Evolutionary conservation across 2,797 vertebrate species (phyloP).

Genomic region (Lacerta bilineata): DNA sequence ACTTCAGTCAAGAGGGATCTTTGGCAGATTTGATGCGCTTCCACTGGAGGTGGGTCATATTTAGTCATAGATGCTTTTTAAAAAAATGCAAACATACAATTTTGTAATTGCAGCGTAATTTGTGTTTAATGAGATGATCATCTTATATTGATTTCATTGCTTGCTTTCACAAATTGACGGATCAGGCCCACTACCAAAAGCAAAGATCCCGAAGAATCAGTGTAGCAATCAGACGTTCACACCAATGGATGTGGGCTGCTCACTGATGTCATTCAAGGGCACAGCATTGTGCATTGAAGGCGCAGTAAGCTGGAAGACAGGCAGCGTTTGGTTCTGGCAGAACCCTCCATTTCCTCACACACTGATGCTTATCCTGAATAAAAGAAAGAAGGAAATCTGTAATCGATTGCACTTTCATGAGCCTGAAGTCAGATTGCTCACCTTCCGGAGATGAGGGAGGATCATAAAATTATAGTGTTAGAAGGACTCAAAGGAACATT

Average conservation of each 20-base stretch:
- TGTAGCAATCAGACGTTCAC: neutral
- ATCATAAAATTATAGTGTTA: no score
- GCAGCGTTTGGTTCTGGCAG: neutral
- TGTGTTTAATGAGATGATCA: no score
- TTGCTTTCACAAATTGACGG: neutral
- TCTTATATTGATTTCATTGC: neutral
- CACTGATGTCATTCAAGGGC: neutral
- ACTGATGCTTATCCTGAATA: neutral
- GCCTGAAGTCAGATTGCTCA: no score
- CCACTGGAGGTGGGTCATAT: no score
- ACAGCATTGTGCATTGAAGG: neutral
- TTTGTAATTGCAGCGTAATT: no score
- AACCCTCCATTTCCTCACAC: neutral
- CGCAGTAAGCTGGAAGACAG: neutral
- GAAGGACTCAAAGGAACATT: no score
- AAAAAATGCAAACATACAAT: no score
- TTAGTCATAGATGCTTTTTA: no score
- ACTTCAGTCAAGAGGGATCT: no score
- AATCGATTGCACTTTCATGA: neutral
- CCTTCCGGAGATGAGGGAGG: no score
- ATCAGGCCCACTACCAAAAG: no score
- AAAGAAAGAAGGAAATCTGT: neutral
- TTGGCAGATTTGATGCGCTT: no score
- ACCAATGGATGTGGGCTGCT: neutral
- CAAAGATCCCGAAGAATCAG: neutral